Base-by-base conservation (phyloP, 2,113 vertebrate species). In the Clinocottus analis region DNA sequence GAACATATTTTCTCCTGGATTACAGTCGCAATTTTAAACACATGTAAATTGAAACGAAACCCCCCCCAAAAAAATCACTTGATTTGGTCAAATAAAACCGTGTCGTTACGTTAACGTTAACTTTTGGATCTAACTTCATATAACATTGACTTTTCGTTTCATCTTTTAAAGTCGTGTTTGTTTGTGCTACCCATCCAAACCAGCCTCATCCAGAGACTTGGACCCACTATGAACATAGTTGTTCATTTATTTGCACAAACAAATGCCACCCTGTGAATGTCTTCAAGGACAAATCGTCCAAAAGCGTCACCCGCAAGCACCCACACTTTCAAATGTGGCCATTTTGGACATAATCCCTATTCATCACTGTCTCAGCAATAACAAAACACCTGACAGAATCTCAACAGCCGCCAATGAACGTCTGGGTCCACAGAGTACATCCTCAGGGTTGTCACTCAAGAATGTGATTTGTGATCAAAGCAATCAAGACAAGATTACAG, bases 381-480 rank as follows among this genome's bases (percentile, higher is more conserved):
- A 31, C 6, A 5, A 29, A 55, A 76, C 37, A 17, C 53, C 8
- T 27, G 4, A 17, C 25, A 13, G n/a, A 29, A 43, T 12, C 3
- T 12, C 12, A 29, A 33, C 25, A 35, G 1, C 35, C 60, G 58
- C 35, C 10, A 25, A 9, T 70, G 2, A 3, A 23, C 10, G 25
- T 58, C 56, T 61, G 25, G 29, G 43, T 66, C 62, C 73, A 43
- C 27, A 37, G 53, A 49, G 25, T 29, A 13, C 6, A 33, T 41
- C 66, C 14, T 37, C 9, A 3, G 13, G 21, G 3, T 43, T 35
- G n/a, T 70, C 43, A 65, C 61, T 73, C 61, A n/a, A 31, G 31
- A 35, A 37, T 77, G 23, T 45, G 72, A 68, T 75, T 67, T 58
- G 11, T 39, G 55, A 82, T 79, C 58, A 65, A 25, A 71, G 74